Evolutionary conservation across 1,140 invertebrate species (phyloP).

Genomic region (Drosophila kanapiae): DNA sequence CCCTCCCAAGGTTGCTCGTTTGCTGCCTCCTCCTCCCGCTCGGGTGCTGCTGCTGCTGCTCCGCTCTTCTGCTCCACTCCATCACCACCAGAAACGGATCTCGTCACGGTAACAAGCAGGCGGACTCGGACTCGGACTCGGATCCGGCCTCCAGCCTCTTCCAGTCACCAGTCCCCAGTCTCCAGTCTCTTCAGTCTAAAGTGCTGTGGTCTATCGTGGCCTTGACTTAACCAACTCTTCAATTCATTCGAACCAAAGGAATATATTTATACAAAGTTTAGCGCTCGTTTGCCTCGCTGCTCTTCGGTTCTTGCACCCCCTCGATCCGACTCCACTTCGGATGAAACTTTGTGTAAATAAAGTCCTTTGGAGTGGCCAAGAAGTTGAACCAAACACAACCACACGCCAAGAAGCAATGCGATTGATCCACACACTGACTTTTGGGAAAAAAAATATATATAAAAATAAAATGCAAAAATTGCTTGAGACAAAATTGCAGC

Average conservation of each 20-base stretch:
- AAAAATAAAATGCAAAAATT: constrained; percentile 23
- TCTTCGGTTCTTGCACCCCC: constrained; percentile 7
- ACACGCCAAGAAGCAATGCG: constrained; percentile 73
- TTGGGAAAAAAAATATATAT: constrained; percentile 26
- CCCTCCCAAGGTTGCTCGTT: constrained; percentile 60
- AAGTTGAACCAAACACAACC: constrained; percentile 36
- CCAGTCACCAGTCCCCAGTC: no score
- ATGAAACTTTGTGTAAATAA: constrained; percentile 85
- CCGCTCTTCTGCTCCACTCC: constrained; percentile 18
- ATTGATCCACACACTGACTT: constrained; percentile 77
- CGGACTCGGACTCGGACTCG: constrained; percentile 20
- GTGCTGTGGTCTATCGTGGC: constrained; percentile 52
- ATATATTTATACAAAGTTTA: constrained; percentile 85
- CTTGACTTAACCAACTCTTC: constrained; percentile 43
- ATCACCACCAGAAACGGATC: constrained; percentile 48
- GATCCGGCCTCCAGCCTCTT: constrained; percentile 7
- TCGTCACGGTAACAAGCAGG: constrained; percentile 78
- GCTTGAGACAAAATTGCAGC: constrained; percentile 53
- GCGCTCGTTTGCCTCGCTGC: constrained; percentile 16
- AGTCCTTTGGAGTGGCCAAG: constrained; percentile 74
- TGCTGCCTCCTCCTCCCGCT: constrained; percentile 49
- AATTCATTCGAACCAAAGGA: constrained; percentile 70
- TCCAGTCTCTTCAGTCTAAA: constrained; percentile 46
- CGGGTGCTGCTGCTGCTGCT: constrained; percentile 44
- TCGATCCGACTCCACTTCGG: not conserved